Percentiles rank a stretch among this genome's conserved stretches.
These are phyloP conservation scores for Aphaenogaster rudis DNA, from an alignment of 1,140 invertebrate genomes.

Conservation along the genomic window DNA sequence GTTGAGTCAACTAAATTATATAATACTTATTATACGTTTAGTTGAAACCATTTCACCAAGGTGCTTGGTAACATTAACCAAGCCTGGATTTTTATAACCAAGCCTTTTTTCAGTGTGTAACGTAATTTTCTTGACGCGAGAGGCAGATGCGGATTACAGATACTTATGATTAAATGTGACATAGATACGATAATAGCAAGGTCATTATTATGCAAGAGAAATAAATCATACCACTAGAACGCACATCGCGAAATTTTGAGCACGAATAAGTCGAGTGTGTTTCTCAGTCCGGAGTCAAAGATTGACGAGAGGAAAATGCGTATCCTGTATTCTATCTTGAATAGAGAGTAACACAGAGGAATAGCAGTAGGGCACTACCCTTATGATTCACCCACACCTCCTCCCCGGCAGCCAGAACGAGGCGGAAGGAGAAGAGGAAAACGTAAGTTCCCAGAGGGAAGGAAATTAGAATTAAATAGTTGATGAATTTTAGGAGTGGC, in stretches of 20 bases:
- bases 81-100: too few species aligned
- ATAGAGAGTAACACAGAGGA: constrained; percentile 57
- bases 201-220: background rate
- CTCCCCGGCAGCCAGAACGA: constrained; percentile 48
- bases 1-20: too few species aligned
- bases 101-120: too few species aligned
- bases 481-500: constrained; percentile 82
- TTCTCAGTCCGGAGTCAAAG: constrained; percentile 41
- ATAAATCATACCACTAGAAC: background rate
- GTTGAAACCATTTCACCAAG: too few species aligned
- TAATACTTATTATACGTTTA: too few species aligned
- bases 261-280: background rate
- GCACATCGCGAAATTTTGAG: background rate
- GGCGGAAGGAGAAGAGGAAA: constrained; percentile 59
- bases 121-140: background rate
- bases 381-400: constrained; percentile 40
- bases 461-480: constrained; percentile 84
- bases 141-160: background rate
- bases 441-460: constrained; percentile 75
- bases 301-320: constrained; percentile 42
- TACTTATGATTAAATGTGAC: background rate
- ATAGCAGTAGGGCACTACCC: constrained; percentile 58
- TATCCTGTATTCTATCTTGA: constrained; percentile 50
- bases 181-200: background rate
- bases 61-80: too few species aligned